Evolutionary conservation across 2,888 invertebrate species (phyloP), one percentile per base, ranked within the genome.

Genomic region (Hymenopus coronatus): DNA sequence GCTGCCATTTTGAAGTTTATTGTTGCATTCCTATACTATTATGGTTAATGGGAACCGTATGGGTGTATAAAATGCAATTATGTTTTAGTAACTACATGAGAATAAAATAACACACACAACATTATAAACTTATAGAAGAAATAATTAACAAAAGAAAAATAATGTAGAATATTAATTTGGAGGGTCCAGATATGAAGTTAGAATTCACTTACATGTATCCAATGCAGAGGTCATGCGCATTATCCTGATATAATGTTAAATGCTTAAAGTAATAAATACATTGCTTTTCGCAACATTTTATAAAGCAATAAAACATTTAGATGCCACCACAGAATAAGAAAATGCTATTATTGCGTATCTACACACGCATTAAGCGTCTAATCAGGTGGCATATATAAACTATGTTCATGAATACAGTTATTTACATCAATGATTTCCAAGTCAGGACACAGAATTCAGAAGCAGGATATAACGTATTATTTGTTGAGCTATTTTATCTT

Each of bases 341-440:
- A 84, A n/a, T 82, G 46, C 89, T 90, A 89, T 90, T 90, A 90
- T 90, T 90, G 90, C 90, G 90, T 90, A 90, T 70, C 90, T 90
- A 90, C 90, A 90, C 90, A 90, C 88, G 89, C 86, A 88, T 89
- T 84, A 87, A 88, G 85, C 85, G 85, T 84, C 81, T 85, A 86
- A 15, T 8, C n/a, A 70, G 54, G 25, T 70, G 20, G 40, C 54
- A 20, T 20, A 25, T 70, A 20, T 70, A 20, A 20, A 70, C 54
- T 70, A 20, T 70, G 25, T 70, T 70, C 54, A 70, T 25, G 25
- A 70, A 20, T 70, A 70, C 20, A 70, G 15, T 6, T 70, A 70
- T 70, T 70, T 70, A 70, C 54, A 70, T 3, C 3, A 28, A n/a
- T 85, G 14, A 87, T n/a, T 28, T 30, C 2, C 54, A 70, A 70